Base-by-base conservation (phyloP, 2,888 invertebrate genomes). In the Taphrorychus bicolor region DNA sequence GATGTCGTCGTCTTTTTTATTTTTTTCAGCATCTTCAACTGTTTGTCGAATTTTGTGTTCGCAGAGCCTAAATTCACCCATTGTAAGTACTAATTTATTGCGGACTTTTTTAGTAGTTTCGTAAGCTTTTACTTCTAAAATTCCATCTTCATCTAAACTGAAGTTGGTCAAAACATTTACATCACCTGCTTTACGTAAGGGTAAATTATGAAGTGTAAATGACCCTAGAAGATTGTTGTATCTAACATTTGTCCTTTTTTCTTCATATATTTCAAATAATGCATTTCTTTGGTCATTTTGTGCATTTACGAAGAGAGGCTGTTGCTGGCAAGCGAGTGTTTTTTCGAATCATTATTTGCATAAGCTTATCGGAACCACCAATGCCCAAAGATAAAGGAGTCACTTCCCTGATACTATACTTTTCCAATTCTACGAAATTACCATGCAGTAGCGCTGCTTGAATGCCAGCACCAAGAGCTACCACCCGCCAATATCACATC, bases 401-500 rank as follows among this genome's bases (percentile, higher is more conserved):
- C 2, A 76, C 71, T 57, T 76, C 76, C 4, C 61, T 71, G 32
- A 71, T 61, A 23, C 49, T 69, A 24, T 60, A 69, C 17, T 60
- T 65, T 40, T 72, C 72, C 0, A 66, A 24, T 21, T 58, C 56
- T 42, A 56, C 60, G 18, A 41, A 57, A n/a, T 62, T 49, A 0
- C 59, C 51, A 42, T 58, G 67, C n/a, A 73, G 59, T 5, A 68
- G 57, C 2, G 72, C 71, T 17, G 76, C 75, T 59, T 73, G 71
- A 5, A 75, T 48, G 4, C 71, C 71, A 17, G 76, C 75, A 14
- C 76, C 76, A 18, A 72, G 66, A 2, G 76, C 74, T 73, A 21
- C 77, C 78, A 21, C 78, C 78, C 0, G 75, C 73, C 7, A 78
- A 22, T 11, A 77, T 65, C 23, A 78, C 71, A 42, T 77, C 75